Percentiles rank a stretch among this genome's conserved stretches.
These are phyloP conservation scores for Stomatorhinus ivindoensis DNA, from an alignment of 2,113 vertebrate species.

Conservation along the genomic window DNA sequence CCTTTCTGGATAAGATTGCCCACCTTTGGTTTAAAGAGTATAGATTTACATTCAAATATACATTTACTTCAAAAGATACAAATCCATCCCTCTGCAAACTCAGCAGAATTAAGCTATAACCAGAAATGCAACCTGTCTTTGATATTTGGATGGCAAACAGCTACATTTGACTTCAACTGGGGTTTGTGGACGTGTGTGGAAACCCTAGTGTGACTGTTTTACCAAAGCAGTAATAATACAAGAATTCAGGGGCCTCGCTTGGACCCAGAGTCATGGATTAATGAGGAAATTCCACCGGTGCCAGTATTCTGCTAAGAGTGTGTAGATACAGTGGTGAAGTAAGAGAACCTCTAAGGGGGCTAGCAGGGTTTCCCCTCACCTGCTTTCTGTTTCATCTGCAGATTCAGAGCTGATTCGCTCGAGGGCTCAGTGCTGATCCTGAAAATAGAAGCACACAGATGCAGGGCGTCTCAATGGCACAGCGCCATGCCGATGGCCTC, in stretches of 20 bases:
- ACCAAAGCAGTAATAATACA: background rate
- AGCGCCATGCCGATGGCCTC: background rate
- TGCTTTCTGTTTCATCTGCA: background rate
- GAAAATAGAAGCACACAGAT: background rate
- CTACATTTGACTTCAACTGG: background rate
- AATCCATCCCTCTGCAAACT: background rate
- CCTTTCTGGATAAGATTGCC: too few relatives aligned
- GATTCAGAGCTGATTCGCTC: background rate
- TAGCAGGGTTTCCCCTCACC: constrained; percentile 1
- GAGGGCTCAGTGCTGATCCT: background rate
- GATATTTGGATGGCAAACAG: background rate
- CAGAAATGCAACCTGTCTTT: background rate
- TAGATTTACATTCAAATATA: background rate
- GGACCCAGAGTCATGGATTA: background rate
- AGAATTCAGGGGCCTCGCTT: background rate
- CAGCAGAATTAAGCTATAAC: background rate
- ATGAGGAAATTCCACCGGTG: background rate
- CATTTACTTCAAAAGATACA: background rate
- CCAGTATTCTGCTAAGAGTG: background rate
- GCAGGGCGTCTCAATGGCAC: background rate
- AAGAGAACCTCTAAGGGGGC: background rate
- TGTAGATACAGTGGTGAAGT: background rate
- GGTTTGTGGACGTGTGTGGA: background rate
- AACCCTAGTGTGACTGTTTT: background rate
- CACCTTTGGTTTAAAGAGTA: background rate